These are phyloP conservation scores for Ceriagrion tenellum DNA, from an alignment of 2,888 invertebrate genomes.

Conservation along the genomic window DNA sequence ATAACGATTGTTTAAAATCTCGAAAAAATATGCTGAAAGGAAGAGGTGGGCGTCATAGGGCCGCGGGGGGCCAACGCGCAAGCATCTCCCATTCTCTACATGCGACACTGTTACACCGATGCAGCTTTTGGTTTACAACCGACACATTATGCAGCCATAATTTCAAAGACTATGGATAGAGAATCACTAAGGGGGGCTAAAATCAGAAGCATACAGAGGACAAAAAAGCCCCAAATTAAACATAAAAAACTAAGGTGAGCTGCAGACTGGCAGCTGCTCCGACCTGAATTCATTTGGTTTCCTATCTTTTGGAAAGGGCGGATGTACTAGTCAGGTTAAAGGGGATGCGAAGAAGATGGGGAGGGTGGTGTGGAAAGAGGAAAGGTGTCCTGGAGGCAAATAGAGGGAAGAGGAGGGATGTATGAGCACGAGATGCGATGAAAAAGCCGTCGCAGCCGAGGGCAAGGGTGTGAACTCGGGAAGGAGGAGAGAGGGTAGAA, in stretches of 20 bases:
- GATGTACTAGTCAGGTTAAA: not conserved
- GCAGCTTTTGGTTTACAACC: not conserved
- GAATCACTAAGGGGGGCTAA: not conserved
- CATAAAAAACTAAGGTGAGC: not conserved
- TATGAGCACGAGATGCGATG: not conserved
- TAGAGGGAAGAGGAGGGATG: not conserved
- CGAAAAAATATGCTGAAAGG: too few species aligned
- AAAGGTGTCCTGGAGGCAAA: not conserved
- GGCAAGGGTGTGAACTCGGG: not conserved
- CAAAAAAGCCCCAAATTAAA: not conserved
- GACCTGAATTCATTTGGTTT: slow-evolving; percentile 8
- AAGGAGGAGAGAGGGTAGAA: not conserved
- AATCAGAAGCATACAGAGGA: not conserved
- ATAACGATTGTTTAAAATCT: too few species aligned
- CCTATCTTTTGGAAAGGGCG: slow-evolving; percentile 42
- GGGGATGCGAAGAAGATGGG: not conserved
- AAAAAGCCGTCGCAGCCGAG: not conserved
- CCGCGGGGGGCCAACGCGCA: too few species aligned
- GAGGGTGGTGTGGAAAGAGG: not conserved
- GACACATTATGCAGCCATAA: not conserved
- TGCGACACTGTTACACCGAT: too few species aligned
- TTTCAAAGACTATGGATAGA: not conserved
- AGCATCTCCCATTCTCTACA: too few species aligned
- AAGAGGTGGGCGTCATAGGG: too few species aligned
- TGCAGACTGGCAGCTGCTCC: slow-evolving; percentile 42